Evolutionary conservation across 2,888 invertebrate species (phyloP).

Genomic region (Hydriomena furcata): DNA sequence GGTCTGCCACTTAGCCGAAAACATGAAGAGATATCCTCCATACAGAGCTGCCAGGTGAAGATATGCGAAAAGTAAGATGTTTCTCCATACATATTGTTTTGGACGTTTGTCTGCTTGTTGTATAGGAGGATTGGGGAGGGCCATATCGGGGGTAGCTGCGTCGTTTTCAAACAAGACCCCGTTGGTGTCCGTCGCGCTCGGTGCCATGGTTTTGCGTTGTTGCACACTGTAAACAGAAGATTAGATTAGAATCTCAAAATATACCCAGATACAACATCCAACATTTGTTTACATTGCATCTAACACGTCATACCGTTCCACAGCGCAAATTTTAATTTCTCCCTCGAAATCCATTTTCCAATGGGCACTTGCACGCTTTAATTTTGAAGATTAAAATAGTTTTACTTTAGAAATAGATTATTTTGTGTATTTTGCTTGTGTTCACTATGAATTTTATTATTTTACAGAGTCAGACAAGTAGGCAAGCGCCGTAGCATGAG

Average conservation of each 20-base stretch:
- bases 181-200: slow-evolving; percentile 68
- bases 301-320: slow-evolving; percentile 35
- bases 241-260: slow-evolving; percentile 19
- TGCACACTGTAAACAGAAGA: slow-evolving; percentile 40
- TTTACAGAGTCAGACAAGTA: too few species aligned
- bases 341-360: slow-evolving; percentile 41
- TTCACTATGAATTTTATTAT: too few species aligned
- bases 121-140: slow-evolving; percentile 61
- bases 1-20: slow-evolving; percentile 89
- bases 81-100: slow-evolving; percentile 90
- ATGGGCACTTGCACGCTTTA: neutral
- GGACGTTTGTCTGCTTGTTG: slow-evolving; percentile 82
- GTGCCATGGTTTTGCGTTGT: slow-evolving; percentile 62
- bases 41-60: slow-evolving; percentile 90
- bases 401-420: too few species aligned
- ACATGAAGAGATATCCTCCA: slow-evolving; percentile 88
- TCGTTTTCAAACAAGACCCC: slow-evolving; percentile 78
- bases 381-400: neutral
- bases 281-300: slow-evolving; percentile 26
- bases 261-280: slow-evolving; percentile 1
- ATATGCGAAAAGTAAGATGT: slow-evolving; percentile 90
- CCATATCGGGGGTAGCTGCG: slow-evolving; percentile 73
- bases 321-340: slow-evolving; percentile 41
- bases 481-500: too few species aligned
- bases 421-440: too few species aligned